phyloP scores from a whole-genome alignment of 2,113 vertebrate genomes.

The Eupsittula cactorum region DNA sequence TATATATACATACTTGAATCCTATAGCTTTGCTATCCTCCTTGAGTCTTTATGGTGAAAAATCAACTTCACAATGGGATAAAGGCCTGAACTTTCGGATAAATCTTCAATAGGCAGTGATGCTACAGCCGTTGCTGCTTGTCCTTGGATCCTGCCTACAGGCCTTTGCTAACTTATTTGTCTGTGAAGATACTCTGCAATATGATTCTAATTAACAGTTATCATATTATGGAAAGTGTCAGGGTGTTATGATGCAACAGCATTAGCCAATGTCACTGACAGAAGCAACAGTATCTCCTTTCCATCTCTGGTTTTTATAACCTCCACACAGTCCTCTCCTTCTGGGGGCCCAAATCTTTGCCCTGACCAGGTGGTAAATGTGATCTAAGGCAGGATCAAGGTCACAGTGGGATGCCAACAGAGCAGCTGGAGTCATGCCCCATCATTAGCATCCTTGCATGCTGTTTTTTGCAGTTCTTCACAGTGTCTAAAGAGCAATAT shows the following conservation, averaged over 20 bases:
- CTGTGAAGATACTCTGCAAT: not conserved
- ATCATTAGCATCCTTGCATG: not conserved
- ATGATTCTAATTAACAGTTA: not conserved
- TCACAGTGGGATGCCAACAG: not conserved
- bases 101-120: not conserved
- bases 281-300: not conserved
- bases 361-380: not conserved
- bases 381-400: not conserved
- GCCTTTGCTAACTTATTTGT: not conserved
- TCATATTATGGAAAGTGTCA: not conserved
- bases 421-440: not conserved
- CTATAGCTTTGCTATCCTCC: not conserved
- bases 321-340: not conserved
- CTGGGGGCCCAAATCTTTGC: not conserved
- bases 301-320: not conserved
- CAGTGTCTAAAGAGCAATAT: not conserved
- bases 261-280: not conserved
- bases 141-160: not conserved
- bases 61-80: not conserved
- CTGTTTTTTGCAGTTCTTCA: not conserved
- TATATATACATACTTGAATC: not conserved
- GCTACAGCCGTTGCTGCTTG: fast-evolving
- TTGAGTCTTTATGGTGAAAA: not conserved
- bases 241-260: not conserved
- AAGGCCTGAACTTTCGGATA: not conserved